Base-by-base conservation (phyloP, 2,888 invertebrate genomes). In the Apamea sordens region DNA sequence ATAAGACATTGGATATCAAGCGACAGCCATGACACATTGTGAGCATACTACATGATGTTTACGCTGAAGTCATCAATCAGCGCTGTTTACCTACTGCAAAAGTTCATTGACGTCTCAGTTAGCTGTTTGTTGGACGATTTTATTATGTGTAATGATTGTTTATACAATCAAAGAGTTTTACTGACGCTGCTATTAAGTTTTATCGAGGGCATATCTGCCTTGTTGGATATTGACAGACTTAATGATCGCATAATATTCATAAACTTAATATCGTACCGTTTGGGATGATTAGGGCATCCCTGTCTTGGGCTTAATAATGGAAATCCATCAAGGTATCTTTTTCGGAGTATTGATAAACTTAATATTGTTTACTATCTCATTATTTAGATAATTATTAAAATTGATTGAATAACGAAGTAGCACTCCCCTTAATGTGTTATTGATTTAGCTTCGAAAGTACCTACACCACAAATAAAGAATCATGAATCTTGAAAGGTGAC, bases 101-200 rank as follows among this genome's bases (percentile, higher is more conserved):
- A 88, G 92, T 92, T 92, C 92, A 88, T 90, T 92, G 92, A 92
- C 92, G 84, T 73, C 75, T 63, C 69, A 56, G 72, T 59, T 75
- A 56, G 56, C 69, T 88, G 85, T 89, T 88, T 86, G 85, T 84
- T 80, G 61, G 61, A 24, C n/a, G 53, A 76, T 69, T 67, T 73
- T 72, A 75, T 79, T 53, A 85, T 83, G 41, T 79, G 67, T 70
- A 76, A 73, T 76, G 44, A 79, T 76, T 73, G 32, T 64, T 73
- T 64, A 44, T 65, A 18, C 10, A 72, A 68, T 32, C 21, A 47
- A 64, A 68, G 28, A 61, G 24, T 36, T 59, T 70, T 10, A 32
- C 32, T 84, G 67, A 79, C 28, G 15, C 61, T 72, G 65, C 79
- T 56, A 15, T 72, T 76, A n/a, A 36, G 15, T 53, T 83, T 24